Percentiles rank a stretch among this genome's conserved stretches.
These are phyloP conservation scores for Pantherophis guttatus DNA, from an alignment of 2,113 vertebrate species.

Conservation along the genomic window DNA sequence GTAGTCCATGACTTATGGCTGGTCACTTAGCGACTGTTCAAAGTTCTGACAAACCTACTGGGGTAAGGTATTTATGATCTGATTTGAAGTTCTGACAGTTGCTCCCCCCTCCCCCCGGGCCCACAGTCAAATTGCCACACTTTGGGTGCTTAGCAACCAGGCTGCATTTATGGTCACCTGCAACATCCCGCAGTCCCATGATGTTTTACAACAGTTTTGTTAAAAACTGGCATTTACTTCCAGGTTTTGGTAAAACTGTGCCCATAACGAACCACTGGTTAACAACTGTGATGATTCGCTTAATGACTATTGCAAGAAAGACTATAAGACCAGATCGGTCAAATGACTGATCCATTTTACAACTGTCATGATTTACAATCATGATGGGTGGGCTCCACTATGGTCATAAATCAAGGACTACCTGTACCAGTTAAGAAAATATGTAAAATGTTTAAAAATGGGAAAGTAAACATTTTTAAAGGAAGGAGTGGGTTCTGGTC, in stretches of 20 bases:
- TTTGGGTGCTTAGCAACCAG: background rate
- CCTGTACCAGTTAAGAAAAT: background rate
- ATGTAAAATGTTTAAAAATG: background rate
- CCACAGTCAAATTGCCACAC: background rate
- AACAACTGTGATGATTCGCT: background rate
- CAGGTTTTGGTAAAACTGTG: background rate
- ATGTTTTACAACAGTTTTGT: background rate
- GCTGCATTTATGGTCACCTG: background rate
- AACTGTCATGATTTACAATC: background rate
- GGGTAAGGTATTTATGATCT: background rate
- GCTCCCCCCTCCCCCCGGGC: too few relatives aligned
- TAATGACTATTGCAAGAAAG: background rate
- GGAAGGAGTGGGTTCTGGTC: background rate
- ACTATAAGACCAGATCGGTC: background rate
- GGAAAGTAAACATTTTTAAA: background rate
- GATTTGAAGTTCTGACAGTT: background rate
- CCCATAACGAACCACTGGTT: background rate
- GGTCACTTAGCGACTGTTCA: background rate
- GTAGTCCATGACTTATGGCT: background rate
- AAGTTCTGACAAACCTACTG: background rate
- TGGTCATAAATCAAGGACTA: background rate
- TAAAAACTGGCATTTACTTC: background rate
- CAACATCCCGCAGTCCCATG: background rate
- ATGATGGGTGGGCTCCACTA: background rate
- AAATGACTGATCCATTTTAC: background rate